Conservation (phyloP, 2,888 invertebrate genomes). For the Sesamia inferens region DNA sequence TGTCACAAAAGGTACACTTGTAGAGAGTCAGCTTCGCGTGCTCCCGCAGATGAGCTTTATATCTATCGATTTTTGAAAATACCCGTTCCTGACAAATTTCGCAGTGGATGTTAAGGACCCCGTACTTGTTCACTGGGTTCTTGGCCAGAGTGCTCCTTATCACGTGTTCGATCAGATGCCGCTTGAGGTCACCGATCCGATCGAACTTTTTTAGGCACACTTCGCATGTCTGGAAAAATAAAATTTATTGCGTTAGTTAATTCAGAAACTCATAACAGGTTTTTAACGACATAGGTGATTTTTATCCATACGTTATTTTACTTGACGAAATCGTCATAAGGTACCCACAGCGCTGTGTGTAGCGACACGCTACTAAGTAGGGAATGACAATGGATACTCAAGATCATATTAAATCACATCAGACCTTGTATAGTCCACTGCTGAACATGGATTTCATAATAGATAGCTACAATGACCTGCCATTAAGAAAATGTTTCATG, state of each 20-base stretch:
- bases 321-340: conserved; percentile 8
- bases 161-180: conserved; percentile 87
- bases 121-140: conserved; percentile 76
- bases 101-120: conserved; percentile 81
- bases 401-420: conserved; percentile 35
- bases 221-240: conserved; percentile 79
- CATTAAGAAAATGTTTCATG: conserved; percentile 8
- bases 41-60: conserved; percentile 85
- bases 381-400: conserved; percentile 41
- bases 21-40: conserved; percentile 87
- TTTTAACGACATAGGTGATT: conserved; percentile 9
- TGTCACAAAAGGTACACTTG: conserved; percentile 86
- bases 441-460: conserved; percentile 24
- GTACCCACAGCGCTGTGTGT: conserved; percentile 15
- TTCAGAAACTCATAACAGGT: conserved; percentile 3
- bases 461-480: conserved; percentile 26
- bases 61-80: conserved; percentile 83
- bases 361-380: conserved; percentile 36
- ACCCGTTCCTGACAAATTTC: conserved; percentile 78
- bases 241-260: not conserved
- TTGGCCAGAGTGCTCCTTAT: conserved; percentile 82
- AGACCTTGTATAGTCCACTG: conserved; percentile 2
- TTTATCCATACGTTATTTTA: conserved; percentile 2
- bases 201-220: conserved; percentile 84
- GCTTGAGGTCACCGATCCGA: conserved; percentile 84